Evolutionary conservation across 2,113 vertebrate species (phyloP), one percentile per base, ranked within the genome.

Genomic region (Notarius quadriscutis): DNA sequence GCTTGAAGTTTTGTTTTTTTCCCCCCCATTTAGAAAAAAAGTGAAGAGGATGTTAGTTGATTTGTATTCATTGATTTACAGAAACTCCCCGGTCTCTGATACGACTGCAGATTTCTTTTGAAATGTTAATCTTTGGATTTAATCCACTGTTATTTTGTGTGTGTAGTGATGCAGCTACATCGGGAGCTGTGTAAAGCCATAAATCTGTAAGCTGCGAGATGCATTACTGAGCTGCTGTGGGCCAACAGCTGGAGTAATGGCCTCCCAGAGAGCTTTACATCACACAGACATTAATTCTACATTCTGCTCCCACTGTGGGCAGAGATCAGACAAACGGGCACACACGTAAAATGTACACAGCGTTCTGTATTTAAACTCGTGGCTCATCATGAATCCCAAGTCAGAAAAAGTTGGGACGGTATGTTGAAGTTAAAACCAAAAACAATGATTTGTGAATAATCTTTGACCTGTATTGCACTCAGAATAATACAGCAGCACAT

Each of bases 171-270:
- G 4, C 60, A 57, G 77, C 77, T 86, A 53, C 83, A 87, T 57
- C 88, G 87, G 92, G 84, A 90, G 89, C 86, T 86, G 84, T 82
- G 80, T 90, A 89, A 93, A 94, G 92, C 91, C 75, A 81, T 90
- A 89, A 93, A 94, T 91, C 92, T 93, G 92, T 81, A 86, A 84
- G 79, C 63, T 62, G 91, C 84, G 92, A 93, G 89, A 91, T 92
- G 91, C 63, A 53, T 34, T n/a, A 51, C n/a, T 53, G 81, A 88
- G 86, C 84, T 30, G 4, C 84, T 78, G 15, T 58, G 30, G 74
- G 58, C 22, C 34, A 83, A 63, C 30, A 55, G 62, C 60, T 55
- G 74, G 74, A 67, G 7, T 84, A 69, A 55, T 53, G 41, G 50
- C 50, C 62, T 67, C 5, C 63, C 51, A 41, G 51, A 58, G 34